Percentiles rank a stretch among this genome's conserved stretches.
These are phyloP conservation scores for Hartigia nigra DNA, from an alignment of 2,888 invertebrate species.

Conservation along the genomic window DNA sequence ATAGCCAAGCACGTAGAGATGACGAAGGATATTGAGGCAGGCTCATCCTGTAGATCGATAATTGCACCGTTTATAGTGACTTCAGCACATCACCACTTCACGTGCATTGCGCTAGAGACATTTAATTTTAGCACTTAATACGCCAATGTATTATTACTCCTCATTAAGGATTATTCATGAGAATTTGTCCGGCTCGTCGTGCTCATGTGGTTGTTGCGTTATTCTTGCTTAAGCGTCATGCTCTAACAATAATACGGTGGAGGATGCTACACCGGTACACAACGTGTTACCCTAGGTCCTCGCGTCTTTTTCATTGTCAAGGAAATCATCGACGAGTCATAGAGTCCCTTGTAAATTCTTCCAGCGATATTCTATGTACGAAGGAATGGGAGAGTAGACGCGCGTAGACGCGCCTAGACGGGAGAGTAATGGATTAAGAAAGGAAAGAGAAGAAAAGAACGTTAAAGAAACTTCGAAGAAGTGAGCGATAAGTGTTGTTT, in stretches of 20 bases:
- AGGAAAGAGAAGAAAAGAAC: neutral
- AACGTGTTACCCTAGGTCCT: neutral
- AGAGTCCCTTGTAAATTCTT: neutral
- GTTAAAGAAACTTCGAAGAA: constrained; percentile 13
- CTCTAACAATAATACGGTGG: constrained; percentile 51
- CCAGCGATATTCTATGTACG: neutral
- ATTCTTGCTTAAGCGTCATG: constrained; percentile 50
- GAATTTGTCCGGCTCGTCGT: neutral
- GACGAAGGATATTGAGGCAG: constrained; percentile 5
- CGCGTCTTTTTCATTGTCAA: neutral
- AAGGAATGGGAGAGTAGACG: neutral
- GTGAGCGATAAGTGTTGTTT: constrained; percentile 66
- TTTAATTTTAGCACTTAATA: constrained; percentile 34
- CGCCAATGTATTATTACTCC: neutral
- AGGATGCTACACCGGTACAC: constrained; percentile 39
- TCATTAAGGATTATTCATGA: neutral
- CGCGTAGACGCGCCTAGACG: no score
- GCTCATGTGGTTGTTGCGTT: constrained; percentile 51
- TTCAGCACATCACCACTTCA: constrained; percentile 28
- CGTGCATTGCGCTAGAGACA: constrained; percentile 30
- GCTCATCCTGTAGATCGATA: constrained; percentile 1
- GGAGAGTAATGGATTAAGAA: neutral
- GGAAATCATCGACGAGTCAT: neutral
- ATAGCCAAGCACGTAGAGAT: no score
- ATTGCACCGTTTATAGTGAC: constrained; percentile 1